Percentiles rank a stretch among this genome's conserved stretches.
Evolutionary conservation across 2,797 vertebrate species (phyloP).

Genomic region (Austrolebias charrua): DNA sequence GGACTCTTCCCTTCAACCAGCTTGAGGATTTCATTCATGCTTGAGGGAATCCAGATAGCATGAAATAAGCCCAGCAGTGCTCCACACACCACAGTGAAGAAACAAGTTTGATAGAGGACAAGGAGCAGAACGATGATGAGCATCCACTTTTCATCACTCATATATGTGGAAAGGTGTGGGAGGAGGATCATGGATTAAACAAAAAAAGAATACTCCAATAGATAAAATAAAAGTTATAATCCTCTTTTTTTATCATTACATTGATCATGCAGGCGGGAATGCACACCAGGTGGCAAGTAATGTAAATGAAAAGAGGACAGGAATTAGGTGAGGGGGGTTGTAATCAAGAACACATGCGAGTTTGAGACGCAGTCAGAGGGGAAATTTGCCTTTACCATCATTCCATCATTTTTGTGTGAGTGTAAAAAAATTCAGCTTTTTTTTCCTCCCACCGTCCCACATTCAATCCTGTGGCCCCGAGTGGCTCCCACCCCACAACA

Average conservation of each 20-base stretch:
- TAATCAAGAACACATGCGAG: slow-evolving; percentile 69
- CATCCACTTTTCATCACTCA: slow-evolving; percentile 13
- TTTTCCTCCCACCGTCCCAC: slow-evolving; percentile 27
- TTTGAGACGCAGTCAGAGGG: slow-evolving; percentile 54
- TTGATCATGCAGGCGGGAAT: slow-evolving; percentile 35
- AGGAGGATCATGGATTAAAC: slow-evolving; percentile 8
- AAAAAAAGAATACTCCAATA: not conserved
- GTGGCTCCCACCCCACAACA: slow-evolving; percentile 45
- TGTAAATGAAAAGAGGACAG: slow-evolving; percentile 35
- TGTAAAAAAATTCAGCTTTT: slow-evolving; percentile 47
- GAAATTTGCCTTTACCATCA: slow-evolving; percentile 62
- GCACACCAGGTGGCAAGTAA: slow-evolving; percentile 56
- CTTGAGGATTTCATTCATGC: slow-evolving; percentile 30
- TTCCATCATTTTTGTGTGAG: slow-evolving; percentile 55
- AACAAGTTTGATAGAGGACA: slow-evolving; percentile 38
- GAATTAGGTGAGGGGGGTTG: slow-evolving; percentile 22
- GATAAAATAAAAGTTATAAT: slow-evolving; percentile 33
- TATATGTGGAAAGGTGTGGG: slow-evolving; percentile 9
- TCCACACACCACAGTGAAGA: slow-evolving; percentile 25
- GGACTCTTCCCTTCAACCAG: slow-evolving; percentile 14
- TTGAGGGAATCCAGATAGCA: slow-evolving; percentile 22
- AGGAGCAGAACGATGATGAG: slow-evolving; percentile 33
- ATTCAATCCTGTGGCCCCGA: slow-evolving; percentile 57
- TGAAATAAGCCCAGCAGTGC: slow-evolving; percentile 29
- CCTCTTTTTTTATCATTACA: slow-evolving; percentile 43